A percentile compares a stretch with the other conserved stretches of the same genome.
phyloP scores from a whole-genome alignment of 2,113 vertebrate species.

The Seriola aureovittata region DNA sequence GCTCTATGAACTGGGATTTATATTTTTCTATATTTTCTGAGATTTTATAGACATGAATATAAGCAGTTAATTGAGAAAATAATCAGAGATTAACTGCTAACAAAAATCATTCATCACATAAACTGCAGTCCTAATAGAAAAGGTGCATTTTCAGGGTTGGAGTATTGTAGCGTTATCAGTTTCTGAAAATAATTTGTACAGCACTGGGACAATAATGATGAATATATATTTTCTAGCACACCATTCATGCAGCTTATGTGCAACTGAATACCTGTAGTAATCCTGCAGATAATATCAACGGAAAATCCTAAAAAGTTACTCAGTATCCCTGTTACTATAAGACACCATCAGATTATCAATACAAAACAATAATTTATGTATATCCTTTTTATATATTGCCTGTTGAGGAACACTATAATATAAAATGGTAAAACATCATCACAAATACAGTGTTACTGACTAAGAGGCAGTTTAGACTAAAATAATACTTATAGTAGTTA shows the following conservation, averaged over 20 bases:
- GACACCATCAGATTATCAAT: no score
- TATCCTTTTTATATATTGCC: no score
- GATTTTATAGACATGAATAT: no score
- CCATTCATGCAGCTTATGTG: not conserved
- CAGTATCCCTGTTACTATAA: no score
- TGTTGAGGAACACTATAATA: not conserved
- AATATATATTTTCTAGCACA: not conserved
- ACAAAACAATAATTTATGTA: no score
- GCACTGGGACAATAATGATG: not conserved
- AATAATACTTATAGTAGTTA: not conserved
- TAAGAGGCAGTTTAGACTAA: not conserved
- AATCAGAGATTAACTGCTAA: not conserved
- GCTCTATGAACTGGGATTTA: no score
- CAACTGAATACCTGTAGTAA: no score
- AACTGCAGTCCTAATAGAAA: no score
- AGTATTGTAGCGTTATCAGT: not conserved
- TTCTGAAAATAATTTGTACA: not conserved
- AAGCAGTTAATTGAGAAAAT: not conserved
- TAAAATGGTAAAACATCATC: not conserved
- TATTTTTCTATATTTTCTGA: not conserved
- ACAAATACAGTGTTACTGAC: not conserved
- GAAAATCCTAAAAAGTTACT: no score
- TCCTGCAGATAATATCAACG: not conserved
- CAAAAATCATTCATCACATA: no score
- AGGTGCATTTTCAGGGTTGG: no score